Evolutionary conservation across 1,140 invertebrate genomes (phyloP).

Genomic region (Coelopa frigida): DNA sequence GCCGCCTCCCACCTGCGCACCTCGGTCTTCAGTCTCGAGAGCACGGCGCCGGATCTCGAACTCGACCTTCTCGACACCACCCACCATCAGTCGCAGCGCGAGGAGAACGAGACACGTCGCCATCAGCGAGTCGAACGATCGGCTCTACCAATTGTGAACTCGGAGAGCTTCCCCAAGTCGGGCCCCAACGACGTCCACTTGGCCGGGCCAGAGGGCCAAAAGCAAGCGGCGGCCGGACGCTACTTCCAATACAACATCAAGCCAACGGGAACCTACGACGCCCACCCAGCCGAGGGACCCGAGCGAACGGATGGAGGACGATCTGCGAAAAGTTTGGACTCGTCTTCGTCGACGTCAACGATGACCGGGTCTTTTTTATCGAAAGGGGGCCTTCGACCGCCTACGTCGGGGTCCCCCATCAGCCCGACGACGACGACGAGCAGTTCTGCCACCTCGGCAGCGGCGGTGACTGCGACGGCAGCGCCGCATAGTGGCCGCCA

Average conservation of each 20-base stretch:
- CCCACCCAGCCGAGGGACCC: conserved; percentile 19
- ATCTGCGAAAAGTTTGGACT: conserved; percentile 21
- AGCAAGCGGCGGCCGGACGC: conserved; percentile 28
- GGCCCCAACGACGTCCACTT: conserved; percentile 32
- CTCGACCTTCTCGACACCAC: conserved; percentile 23
- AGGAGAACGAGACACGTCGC: conserved; percentile 29
- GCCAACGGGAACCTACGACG: conserved; percentile 32
- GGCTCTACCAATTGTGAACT: conserved; percentile 34
- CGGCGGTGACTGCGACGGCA: conserved; percentile 28
- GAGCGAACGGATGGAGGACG: conserved; percentile 26
- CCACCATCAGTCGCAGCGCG: conserved; percentile 3
- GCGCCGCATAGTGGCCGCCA: conserved; percentile 35
- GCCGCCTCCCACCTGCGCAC: conserved; percentile 4
- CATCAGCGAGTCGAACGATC: conserved; percentile 29
- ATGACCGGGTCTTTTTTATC: conserved; percentile 41
- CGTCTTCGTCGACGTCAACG: conserved; percentile 14
- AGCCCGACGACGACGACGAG: conserved; percentile 24
- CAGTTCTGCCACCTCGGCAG: conserved; percentile 33
- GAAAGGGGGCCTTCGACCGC: conserved; percentile 42
- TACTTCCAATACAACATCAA: conserved; percentile 43
- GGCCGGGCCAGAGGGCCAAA: conserved; percentile 19
- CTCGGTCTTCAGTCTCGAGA: conserved; percentile 23
- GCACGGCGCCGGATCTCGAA: too few species aligned
- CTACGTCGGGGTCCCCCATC: conserved; percentile 43
- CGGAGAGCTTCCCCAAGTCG: conserved; percentile 20